phyloP scores from a whole-genome alignment of 2,888 invertebrate species.

The Pyrochroa serraticornis region DNA sequence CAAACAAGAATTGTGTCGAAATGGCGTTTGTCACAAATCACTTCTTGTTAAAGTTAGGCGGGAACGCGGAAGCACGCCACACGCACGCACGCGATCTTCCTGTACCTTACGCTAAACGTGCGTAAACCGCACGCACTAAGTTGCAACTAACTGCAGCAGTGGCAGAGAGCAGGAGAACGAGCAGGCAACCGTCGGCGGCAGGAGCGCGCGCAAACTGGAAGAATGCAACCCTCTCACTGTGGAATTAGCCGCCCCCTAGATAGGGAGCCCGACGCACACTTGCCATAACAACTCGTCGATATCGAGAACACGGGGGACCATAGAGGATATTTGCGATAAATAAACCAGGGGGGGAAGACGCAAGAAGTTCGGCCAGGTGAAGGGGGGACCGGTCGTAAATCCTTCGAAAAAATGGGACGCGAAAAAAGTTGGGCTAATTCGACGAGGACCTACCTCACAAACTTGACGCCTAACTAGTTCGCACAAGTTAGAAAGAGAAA shows the following conservation, averaged over 20 bases:
- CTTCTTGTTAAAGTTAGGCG: conserved; percentile 28
- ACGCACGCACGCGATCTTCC: conserved; percentile 42
- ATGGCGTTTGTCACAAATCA: conserved; percentile 26
- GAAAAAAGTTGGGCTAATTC: conserved; percentile 53
- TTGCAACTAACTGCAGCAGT: conserved; percentile 52
- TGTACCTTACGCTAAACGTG: conserved; percentile 45
- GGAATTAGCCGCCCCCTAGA: conserved; percentile 19
- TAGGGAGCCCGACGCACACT: conserved; percentile 17
- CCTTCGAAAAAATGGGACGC: conserved; percentile 1
- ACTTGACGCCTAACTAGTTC: conserved; percentile 55
- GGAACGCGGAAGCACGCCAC: conserved; percentile 37
- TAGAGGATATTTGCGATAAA: conserved; percentile 5
- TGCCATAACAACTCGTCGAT: conserved; percentile 16
- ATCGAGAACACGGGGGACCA: conserved; percentile 6
- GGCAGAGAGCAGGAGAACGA: conserved; percentile 37
- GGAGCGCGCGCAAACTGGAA: conserved; percentile 56
- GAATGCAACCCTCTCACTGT: conserved; percentile 43
- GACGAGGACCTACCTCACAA: conserved; percentile 57
- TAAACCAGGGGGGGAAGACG: neutral
- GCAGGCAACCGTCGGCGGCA: conserved; percentile 45
- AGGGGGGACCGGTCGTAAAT: neutral
- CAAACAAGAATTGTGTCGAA: conserved; percentile 5
- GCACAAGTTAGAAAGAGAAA: conserved; percentile 57
- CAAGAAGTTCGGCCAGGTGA: no score
- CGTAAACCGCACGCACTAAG: conserved; percentile 48